Evolutionary conservation across 2,113 vertebrate species (phyloP).

Genomic region (Macquaria australasica): DNA sequence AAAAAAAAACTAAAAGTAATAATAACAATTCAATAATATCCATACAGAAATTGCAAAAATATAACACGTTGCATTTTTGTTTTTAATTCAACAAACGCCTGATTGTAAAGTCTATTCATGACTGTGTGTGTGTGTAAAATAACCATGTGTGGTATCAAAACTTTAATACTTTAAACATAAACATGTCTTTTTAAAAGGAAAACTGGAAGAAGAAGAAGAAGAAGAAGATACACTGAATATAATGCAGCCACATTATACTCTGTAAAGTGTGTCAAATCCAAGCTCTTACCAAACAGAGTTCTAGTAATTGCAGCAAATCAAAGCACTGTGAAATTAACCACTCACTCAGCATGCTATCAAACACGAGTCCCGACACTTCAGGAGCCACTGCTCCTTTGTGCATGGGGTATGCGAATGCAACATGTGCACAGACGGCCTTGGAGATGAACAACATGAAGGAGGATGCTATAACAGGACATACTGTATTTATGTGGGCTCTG

Average conservation of each 20-base stretch:
- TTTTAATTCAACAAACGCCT: conserved; percentile 57
- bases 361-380: conserved; percentile 49
- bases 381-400: conserved; percentile 53
- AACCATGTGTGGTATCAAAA: conserved; percentile 64
- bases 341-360: conserved; percentile 78
- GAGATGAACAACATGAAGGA: conserved; percentile 49
- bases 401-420: conserved; percentile 17
- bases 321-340: conserved; percentile 76
- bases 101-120: conserved; percentile 54
- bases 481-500: conserved; percentile 40
- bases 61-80: conserved; percentile 62
- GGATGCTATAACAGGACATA: conserved; percentile 33
- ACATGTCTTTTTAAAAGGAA: conserved; percentile 58
- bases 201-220: conserved; percentile 65
- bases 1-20: conserved; percentile 59
- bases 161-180: conserved; percentile 67
- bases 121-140: conserved; percentile 29
- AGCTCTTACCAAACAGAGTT: conserved; percentile 71
- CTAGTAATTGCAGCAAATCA: conserved; percentile 78
- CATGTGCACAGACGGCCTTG: conserved; percentile 22
- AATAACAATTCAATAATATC: conserved; percentile 62
- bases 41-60: conserved; percentile 65
- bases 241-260: conserved; percentile 70
- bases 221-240: conserved; percentile 56
- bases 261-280: conserved; percentile 77